Conservation (phyloP, 2,888 invertebrate genomes). For the Tricholauxania praeusta region DNA sequence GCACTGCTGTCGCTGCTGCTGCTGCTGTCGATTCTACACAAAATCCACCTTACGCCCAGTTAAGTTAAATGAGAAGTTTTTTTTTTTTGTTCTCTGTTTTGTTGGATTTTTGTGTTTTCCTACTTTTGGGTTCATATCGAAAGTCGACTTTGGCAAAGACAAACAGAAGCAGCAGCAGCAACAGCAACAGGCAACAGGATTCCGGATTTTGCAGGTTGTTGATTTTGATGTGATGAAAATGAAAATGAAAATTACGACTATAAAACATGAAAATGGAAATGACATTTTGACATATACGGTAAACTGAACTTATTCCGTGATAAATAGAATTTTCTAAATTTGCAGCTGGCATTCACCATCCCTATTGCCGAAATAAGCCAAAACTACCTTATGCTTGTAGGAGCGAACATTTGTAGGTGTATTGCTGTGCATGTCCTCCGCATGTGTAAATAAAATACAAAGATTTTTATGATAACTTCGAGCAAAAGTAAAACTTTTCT, state of each 20-base stretch:
- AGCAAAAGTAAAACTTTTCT: conserved; percentile 10
- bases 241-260: conserved; percentile 20
- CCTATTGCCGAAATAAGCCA: too few species aligned
- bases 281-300: neutral
- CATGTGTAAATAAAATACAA: conserved; percentile 15
- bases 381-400: too few species aligned
- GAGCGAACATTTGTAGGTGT: too few species aligned
- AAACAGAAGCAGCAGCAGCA: conserved; percentile 24
- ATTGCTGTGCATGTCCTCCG: too few species aligned
- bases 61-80: neutral
- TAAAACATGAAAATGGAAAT: conserved; percentile 24
- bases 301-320: too few species aligned
- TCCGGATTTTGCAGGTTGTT: conserved; percentile 14
- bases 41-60: conserved; percentile 21
- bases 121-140: conserved; percentile 20
- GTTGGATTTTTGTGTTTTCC: neutral
- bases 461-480: conserved; percentile 8
- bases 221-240: conserved; percentile 37
- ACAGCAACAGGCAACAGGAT: conserved; percentile 23
- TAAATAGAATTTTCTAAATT: too few species aligned
- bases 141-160: conserved; percentile 29
- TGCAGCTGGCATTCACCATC: too few species aligned
- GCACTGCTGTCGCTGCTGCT: conserved; percentile 28
- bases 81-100: too few species aligned
- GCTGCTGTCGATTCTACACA: neutral